phyloP scores from a whole-genome alignment of 2,888 invertebrate genomes.

The Agrochola lota region DNA sequence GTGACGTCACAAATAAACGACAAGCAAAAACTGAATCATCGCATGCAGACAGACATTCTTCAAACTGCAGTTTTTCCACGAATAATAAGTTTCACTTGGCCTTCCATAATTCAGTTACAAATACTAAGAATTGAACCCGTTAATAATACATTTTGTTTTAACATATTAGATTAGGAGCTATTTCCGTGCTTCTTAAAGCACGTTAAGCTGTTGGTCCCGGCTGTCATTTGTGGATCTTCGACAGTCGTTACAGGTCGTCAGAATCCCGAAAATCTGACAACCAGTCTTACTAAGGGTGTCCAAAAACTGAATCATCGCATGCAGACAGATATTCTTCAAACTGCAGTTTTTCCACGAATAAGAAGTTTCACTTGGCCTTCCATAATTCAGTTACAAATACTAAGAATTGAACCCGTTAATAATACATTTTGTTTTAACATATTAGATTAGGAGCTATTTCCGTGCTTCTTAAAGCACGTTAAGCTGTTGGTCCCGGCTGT shows the following conservation, averaged over 20 bases:
- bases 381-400: not conserved
- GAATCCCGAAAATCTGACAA: too few relatives aligned
- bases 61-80: constrained; percentile 18
- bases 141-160: not conserved
- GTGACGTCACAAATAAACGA: constrained; percentile 33
- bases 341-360: constrained; percentile 22
- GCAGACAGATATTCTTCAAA: constrained; percentile 18
- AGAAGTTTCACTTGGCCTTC: not conserved
- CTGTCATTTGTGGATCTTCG: too few relatives aligned
- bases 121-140: constrained; percentile 2
- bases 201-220: too few relatives aligned
- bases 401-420: constrained; percentile 1
- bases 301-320: constrained; percentile 28
- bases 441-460: not conserved
- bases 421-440: not conserved
- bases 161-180: not conserved
- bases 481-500: too few relatives aligned
- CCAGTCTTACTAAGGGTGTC: too few relatives aligned
- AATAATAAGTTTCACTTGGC: constrained; percentile 1
- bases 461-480: too few relatives aligned
- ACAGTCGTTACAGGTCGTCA: too few relatives aligned
- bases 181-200: too few relatives aligned
- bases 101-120: constrained; percentile 1
- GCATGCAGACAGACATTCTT: constrained; percentile 19
- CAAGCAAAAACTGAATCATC: constrained; percentile 21